Conservation (phyloP, 64 coral and sea anemone genomes). For the Pocillopora verrucosa region DNA sequence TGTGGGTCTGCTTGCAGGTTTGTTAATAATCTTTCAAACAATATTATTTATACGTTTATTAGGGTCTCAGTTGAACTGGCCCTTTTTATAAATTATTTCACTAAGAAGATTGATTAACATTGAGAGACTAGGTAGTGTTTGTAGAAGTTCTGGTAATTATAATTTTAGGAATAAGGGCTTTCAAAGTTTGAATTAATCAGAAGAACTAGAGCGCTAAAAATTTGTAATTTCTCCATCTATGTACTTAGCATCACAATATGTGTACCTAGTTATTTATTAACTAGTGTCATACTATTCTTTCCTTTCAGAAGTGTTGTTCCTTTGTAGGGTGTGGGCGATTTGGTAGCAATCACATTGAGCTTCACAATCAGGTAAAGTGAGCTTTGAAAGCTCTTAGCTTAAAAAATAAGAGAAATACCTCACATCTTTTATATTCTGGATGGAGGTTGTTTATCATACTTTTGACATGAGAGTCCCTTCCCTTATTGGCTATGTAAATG, state of each 20-base stretch:
- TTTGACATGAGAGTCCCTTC: no score
- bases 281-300: not conserved
- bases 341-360: conserved; percentile 70
- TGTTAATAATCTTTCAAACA: not conserved
- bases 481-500: no score
- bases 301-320: conserved; percentile 69
- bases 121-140: not conserved
- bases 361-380: conserved; percentile 60
- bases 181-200: not conserved
- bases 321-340: conserved; percentile 80
- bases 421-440: no score
- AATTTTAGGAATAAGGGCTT: no score
- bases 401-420: no score
- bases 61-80: not conserved
- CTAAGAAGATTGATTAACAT: not conserved
- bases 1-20: conserved; percentile 63
- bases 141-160: no score
- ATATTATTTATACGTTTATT: not conserved
- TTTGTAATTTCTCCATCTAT: not conserved
- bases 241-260: not conserved
- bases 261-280: not conserved
- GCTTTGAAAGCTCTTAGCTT: no score
- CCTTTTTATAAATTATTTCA: not conserved
- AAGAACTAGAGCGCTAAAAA: not conserved
- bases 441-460: no score